These are phyloP conservation scores for Poecilia picta DNA, from an alignment of 2,797 vertebrate species.

Conservation along the genomic window DNA sequence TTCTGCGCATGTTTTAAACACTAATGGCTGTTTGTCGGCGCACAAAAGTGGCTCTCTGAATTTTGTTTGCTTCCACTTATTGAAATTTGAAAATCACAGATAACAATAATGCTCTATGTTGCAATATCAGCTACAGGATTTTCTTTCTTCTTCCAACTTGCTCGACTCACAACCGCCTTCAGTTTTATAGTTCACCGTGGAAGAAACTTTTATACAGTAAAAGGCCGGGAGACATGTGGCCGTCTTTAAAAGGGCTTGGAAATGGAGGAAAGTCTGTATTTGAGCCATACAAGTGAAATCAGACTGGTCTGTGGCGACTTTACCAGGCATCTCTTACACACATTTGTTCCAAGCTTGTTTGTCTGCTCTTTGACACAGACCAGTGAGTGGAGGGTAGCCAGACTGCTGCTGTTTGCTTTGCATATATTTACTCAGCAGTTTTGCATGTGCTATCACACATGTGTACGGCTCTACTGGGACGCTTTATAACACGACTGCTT, in stretches of 20 bases:
- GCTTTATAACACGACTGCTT: not conserved
- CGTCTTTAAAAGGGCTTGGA: slow-evolving; percentile 38
- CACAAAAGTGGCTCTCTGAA: slow-evolving; percentile 43
- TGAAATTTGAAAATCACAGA: slow-evolving; percentile 50
- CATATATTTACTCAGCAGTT: slow-evolving; percentile 9
- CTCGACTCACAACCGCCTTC: slow-evolving; percentile 6
- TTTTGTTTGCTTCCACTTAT: slow-evolving; percentile 60
- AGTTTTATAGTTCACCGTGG: slow-evolving; percentile 32
- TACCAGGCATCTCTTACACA: slow-evolving; percentile 27
- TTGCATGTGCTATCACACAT: not conserved
- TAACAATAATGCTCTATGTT: slow-evolving; percentile 50
- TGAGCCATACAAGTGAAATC: slow-evolving; percentile 32
- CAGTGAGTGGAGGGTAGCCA: slow-evolving; percentile 20
- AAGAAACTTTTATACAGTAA: slow-evolving; percentile 25
- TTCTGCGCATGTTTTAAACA: slow-evolving; percentile 52
- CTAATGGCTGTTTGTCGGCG: slow-evolving; percentile 53
- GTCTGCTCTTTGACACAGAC: slow-evolving; percentile 25
- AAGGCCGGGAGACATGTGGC: slow-evolving; percentile 35
- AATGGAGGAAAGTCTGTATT: slow-evolving; percentile 5
- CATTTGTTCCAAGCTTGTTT: slow-evolving; percentile 23
- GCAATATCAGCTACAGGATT: slow-evolving; percentile 59
- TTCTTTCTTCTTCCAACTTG: slow-evolving; percentile 23
- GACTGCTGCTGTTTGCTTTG: slow-evolving; percentile 16
- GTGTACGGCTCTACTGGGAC: not conserved
- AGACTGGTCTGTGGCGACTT: slow-evolving; percentile 35